Base-by-base conservation (phyloP, 2,113 vertebrate species). In the Ascaphus truei region DNA sequence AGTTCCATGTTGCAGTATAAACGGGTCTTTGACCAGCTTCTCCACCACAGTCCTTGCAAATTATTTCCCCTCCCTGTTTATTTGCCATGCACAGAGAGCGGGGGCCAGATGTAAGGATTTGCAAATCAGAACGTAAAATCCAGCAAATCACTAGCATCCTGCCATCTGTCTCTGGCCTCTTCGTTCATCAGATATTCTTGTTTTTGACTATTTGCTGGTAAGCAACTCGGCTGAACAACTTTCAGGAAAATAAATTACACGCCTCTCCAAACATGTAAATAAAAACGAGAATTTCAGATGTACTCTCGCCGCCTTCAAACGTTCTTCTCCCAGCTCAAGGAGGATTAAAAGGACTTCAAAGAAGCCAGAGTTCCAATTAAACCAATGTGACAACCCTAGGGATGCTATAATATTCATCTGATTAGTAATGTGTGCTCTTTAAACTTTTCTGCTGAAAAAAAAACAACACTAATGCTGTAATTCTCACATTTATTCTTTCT, bases 341-440 rank as follows among this genome's bases (percentile, higher is more conserved):
- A 86, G 87, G 85, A 90, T 88, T 90, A 88, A 77, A 74, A 79
- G 79, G 80, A 81, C 85, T 89, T 91, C 87, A 90, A 89, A 90
- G 83, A 65, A 80, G 79, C 76, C 72, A 0, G n/a, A 81, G 81
- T 78, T 76, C 86, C 89, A 88, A 89, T 91, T 90, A 90, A 86
- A 85, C 79, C 76, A 65, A 61, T 80, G 81, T 76, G 80, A 80
- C 85, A 81, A 87, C 84, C 84, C 78, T 1, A 16, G 85, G 84
- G 86, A 85, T 0, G 39, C 79, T 66, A 74, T 83, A 83, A 85
- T 72, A 83, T 80, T 80, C 82, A 65, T 85, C 84, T 84, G 82
- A 91, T 88, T 89, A 88, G 81, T 5, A 48, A 83, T 86, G 90
- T 82, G 81, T 1, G 0, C 80, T 85, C 86, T 90, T 88, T 88